Conservation (phyloP, 1,140 invertebrate genomes). For the Drosophila nannoptera region DNA sequence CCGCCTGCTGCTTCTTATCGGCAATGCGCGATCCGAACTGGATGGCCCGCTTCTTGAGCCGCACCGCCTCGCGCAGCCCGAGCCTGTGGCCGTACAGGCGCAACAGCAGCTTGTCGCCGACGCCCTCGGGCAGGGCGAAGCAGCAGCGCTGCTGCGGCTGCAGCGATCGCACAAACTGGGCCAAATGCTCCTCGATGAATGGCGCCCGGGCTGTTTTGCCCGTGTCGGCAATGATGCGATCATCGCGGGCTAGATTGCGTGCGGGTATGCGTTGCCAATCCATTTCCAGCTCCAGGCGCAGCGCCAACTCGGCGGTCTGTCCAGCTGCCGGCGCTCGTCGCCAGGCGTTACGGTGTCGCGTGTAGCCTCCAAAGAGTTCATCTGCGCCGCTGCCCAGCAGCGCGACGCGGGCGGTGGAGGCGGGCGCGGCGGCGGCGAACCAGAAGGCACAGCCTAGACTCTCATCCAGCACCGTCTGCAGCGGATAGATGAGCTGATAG, state of each 20-base stretch:
- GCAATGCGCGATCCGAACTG: conserved; percentile 99
- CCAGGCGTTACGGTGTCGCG: conserved; percentile 88
- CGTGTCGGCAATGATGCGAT: conserved; percentile 90
- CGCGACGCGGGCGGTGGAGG: conserved; percentile 80
- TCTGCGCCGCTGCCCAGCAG: conserved; percentile 93
- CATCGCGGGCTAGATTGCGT: conserved; percentile 96
- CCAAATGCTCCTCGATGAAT: conserved; percentile 95
- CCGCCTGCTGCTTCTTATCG: conserved; percentile 93
- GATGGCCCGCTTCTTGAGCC: conserved; percentile 93
- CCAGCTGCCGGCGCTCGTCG: conserved; percentile 80
- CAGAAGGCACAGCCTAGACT: conserved; percentile 95
- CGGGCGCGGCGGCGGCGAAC: conserved; percentile 91
- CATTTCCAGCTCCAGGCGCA: conserved; percentile 85
- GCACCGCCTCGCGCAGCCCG: conserved; percentile 84
- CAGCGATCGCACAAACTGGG: conserved; percentile 85
- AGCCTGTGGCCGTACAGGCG: conserved; percentile 87
- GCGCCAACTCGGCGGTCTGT: conserved; percentile 69
- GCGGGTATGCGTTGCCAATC: conserved; percentile 93
- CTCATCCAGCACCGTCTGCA: conserved; percentile 95
- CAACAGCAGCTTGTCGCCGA: conserved; percentile 96
- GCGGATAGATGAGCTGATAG: conserved; percentile 89
- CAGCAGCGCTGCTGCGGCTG: conserved; percentile 89
- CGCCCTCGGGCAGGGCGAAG: conserved; percentile 84
- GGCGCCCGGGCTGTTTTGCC: conserved; percentile 90
- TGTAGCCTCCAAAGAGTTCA: conserved; percentile 97